Conservation (phyloP, 2,888 invertebrate species). For the Anodontia alba region DNA sequence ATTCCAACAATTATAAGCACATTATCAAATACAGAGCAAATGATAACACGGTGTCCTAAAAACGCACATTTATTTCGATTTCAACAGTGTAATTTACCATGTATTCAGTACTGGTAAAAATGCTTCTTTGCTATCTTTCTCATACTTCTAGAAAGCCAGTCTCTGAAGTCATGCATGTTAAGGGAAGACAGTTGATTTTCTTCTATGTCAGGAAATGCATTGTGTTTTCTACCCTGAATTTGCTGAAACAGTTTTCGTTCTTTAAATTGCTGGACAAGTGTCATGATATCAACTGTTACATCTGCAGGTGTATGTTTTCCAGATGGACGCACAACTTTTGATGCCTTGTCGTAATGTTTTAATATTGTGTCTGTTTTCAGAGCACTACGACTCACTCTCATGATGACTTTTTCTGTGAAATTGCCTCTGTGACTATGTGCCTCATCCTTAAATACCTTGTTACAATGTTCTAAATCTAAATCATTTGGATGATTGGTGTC, state of each 20-base stretch:
- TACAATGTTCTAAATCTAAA: conserved; percentile 48
- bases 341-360: not conserved
- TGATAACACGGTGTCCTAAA: too few relatives aligned
- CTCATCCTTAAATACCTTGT: conserved; percentile 48
- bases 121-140: conserved; percentile 31
- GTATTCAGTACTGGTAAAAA: conserved; percentile 16
- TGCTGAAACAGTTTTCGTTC: not conserved
- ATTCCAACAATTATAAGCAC: too few relatives aligned
- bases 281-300: not conserved
- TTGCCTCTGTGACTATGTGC: conserved; percentile 45
- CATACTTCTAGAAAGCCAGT: conserved; percentile 34
- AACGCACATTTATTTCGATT: too few relatives aligned
- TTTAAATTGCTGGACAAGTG: not conserved
- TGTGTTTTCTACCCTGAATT: not conserved
- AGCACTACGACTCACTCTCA: conserved; percentile 33
- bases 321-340: not conserved
- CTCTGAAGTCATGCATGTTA: conserved; percentile 30
- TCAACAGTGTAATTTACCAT: too few relatives aligned
- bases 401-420: conserved; percentile 44
- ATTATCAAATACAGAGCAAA: too few relatives aligned
- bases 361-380: not conserved
- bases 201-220: not conserved
- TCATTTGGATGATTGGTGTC: conserved; percentile 56
- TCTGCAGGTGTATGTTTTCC: conserved; percentile 32
- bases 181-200: not conserved